phyloP scores from a whole-genome alignment of 2,113 vertebrate genomes.

The Lipophrys pholis region DNA sequence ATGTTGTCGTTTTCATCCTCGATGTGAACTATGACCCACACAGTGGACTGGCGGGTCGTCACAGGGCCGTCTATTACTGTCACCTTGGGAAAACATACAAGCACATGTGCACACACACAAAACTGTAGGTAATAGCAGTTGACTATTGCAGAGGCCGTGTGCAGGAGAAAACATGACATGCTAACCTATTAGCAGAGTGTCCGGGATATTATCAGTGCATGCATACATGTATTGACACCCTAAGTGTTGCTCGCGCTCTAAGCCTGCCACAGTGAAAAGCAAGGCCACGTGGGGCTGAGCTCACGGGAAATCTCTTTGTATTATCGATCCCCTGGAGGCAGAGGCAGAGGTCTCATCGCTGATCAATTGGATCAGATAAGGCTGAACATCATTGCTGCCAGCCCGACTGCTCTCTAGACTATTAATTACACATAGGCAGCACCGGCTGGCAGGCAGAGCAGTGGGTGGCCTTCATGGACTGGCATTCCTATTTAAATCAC shows the following conservation, averaged over 20 bases:
- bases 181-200: background rate
- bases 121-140: background rate
- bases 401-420: conserved; percentile 67
- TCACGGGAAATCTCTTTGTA: conserved; percentile 73
- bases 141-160: background rate
- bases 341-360: conserved; percentile 74
- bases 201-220: background rate
- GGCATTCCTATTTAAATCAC: conserved; percentile 37
- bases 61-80: conserved; percentile 92
- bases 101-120: background rate
- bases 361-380: conserved; percentile 76
- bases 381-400: conserved; percentile 61
- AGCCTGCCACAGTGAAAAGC: conserved; percentile 4
- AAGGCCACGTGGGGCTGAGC: conserved; percentile 50
- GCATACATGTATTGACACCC: conserved; percentile 19
- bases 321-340: conserved; percentile 72
- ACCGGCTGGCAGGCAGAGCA: conserved; percentile 31
- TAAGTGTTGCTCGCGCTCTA: conserved; percentile 28
- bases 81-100: conserved; percentile 81
- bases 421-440: conserved; percentile 62
- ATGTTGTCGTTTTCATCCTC: conserved; percentile 97
- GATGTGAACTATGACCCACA: conserved; percentile 94
- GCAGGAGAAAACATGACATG: background rate
- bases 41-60: conserved; percentile 89
- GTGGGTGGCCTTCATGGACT: conserved; percentile 43